A percentile compares a stretch with the other conserved stretches of the same genome.
These are phyloP conservation scores for Drosophila baimaii DNA, from an alignment of 1,140 invertebrate genomes.

Conservation along the genomic window DNA sequence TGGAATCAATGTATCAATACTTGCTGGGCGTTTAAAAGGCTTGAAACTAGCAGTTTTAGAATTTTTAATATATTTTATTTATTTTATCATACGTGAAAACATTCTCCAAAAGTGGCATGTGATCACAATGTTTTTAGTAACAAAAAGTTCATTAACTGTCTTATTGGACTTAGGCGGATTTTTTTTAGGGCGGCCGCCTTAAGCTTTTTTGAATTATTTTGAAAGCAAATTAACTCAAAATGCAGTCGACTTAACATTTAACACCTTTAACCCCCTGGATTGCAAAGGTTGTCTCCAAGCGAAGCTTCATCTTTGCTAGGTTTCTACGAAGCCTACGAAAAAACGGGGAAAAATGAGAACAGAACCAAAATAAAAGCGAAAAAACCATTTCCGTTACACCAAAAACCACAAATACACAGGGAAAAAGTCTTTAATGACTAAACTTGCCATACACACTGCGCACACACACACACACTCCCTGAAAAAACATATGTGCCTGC, in stretches of 20 bases:
- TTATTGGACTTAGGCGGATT: background rate
- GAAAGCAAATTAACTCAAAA: background rate
- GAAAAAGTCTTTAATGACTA: constrained; percentile 60
- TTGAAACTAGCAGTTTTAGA: background rate
- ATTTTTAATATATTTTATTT: background rate
- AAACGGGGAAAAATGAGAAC: constrained; percentile 1
- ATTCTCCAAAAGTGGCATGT: background rate
- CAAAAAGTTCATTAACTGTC: background rate
- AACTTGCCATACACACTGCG: constrained; percentile 36
- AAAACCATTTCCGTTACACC: constrained; percentile 72
- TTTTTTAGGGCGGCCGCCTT: background rate
- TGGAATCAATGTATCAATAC: background rate
- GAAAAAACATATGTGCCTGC: constrained; percentile 9
- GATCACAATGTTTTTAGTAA: background rate
- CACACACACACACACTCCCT: constrained; percentile 6
- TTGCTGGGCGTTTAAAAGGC: too few relatives aligned
- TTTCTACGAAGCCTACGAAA: background rate
- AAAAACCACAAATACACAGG: constrained; percentile 16
- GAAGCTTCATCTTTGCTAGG: background rate
- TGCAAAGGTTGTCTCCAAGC: background rate
- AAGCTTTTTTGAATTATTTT: background rate
- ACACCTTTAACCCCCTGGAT: background rate
- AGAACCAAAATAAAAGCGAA: constrained; percentile 35
- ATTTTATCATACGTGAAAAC: background rate
- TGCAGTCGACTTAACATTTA: background rate